Conservation (phyloP, 2,888 invertebrate species). For the Myopa testacea region DNA sequence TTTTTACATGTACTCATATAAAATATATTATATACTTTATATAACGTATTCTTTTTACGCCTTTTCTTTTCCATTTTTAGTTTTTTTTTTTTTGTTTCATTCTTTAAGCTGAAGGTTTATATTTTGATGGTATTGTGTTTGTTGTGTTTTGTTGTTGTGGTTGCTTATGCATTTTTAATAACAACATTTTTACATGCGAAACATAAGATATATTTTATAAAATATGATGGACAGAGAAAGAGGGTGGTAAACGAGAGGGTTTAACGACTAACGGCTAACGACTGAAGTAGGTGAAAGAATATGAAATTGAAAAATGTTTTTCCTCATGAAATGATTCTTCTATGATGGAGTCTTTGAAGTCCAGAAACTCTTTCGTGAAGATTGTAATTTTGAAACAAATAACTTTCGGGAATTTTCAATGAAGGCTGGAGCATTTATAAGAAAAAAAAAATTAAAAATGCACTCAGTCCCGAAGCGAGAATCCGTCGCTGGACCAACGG, state of each 20-base stretch:
- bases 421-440: too few species aligned
- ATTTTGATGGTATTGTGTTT: neutral
- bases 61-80: neutral
- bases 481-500: too few species aligned
- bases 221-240: neutral
- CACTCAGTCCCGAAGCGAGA: too few species aligned
- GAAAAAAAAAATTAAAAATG: too few species aligned
- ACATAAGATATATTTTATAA: neutral
- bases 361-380: too few species aligned
- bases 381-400: too few species aligned
- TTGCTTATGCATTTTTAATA: conserved; percentile 3
- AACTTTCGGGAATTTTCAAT: too few species aligned
- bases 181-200: conserved; percentile 5
- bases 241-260: neutral
- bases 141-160: neutral
- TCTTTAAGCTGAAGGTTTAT: neutral
- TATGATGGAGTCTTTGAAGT: too few species aligned
- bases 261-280: too few species aligned
- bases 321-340: too few species aligned
- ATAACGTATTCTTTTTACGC: neutral
- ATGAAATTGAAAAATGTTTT: too few species aligned
- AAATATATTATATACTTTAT: neutral
- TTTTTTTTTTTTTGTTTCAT: too few species aligned
- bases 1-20: neutral
- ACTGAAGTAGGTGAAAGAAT: neutral